Evolutionary conservation across 2,888 invertebrate genomes (phyloP), one percentile per base, ranked within the genome.

Genomic region (Callyntrura sp.): DNA sequence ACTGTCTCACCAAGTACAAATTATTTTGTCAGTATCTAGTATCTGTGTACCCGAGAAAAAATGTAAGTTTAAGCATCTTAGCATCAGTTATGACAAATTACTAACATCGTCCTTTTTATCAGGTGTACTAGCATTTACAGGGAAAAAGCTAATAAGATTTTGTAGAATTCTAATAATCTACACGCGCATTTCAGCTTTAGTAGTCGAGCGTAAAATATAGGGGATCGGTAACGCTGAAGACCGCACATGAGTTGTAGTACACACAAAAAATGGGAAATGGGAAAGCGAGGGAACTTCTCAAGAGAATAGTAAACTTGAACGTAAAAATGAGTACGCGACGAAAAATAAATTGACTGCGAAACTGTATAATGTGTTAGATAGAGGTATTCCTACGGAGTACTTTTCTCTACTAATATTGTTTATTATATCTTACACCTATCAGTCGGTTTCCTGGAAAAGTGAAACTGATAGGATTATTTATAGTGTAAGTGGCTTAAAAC

Each of bases 401-500:
- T 68, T 65, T 81, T 48, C 48, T 48, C 76, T 48, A n/a, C n/a
- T n/a, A n/a, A n/a, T n/a, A n/a, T n/a, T n/a, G n/a, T n/a, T n/a
- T n/a, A 12, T 68, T 43, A 48, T 48, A 48, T 25, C 76, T 23
- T 43, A 23, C 76, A 76, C 48, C 51, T n/a, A 68, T 35, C 76
- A 2, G 20, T 76, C 51, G 65, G 51, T 65, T 70, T 70, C 55
- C 17, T 20, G 35, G 48, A 60, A 60, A 76, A 76, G 9, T 60
- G 45, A 62, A 65, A 90, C 90, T 90, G 90, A 91, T 90, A 90
- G 88, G 91, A 91, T 91, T 91, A 90, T 88, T 85, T 90, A 90
- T 91, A 85, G 82, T 87, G 88, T 90, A 91, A 91, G 90, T 90
- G 90, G 88, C 91, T 91, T 90, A 91, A 76, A 88, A 86, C 85